Evolutionary conservation across 2,797 vertebrate genomes (phyloP).

Genomic region (Galago senegalensis): DNA sequence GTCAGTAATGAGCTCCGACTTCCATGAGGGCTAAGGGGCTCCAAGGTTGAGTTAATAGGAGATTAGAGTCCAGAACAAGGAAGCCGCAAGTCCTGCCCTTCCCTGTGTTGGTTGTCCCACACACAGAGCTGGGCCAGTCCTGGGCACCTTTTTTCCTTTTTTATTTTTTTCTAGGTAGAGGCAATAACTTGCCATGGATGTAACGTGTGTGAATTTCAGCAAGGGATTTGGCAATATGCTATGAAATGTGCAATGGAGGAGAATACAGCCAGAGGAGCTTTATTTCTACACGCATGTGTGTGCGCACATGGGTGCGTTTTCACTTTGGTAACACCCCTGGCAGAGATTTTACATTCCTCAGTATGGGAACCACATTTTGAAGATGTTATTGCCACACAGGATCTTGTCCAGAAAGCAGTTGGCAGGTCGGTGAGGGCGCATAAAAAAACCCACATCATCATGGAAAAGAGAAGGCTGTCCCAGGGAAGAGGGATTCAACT

Average conservation of each 20-base stretch:
- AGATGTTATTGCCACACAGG: constrained; percentile 45
- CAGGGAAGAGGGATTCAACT: not conserved
- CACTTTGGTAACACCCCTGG: not conserved
- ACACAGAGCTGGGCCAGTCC: not conserved
- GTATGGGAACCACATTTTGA: not conserved
- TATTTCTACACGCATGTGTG: not conserved
- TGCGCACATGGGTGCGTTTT: not conserved
- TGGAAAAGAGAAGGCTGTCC: not conserved
- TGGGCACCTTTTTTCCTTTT: not conserved
- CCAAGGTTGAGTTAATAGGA: not conserved
- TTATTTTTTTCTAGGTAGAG: not conserved
- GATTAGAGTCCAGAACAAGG: not conserved
- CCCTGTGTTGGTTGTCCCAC: not conserved
- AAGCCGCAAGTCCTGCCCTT: not conserved
- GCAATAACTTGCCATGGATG: not conserved
- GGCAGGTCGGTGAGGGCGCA: constrained; percentile 5
- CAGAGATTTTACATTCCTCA: not conserved
- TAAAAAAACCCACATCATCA: not conserved
- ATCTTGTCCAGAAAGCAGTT: constrained; percentile 35
- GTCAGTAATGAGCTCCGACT: constrained; percentile 18
- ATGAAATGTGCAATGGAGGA: not conserved
- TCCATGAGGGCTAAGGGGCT: not conserved
- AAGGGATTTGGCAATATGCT: not conserved
- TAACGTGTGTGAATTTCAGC: not conserved
- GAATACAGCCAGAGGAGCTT: not conserved